A percentile compares a stretch with the other conserved stretches of the same genome.
Conservation (phyloP, 2,113 vertebrate genomes). For the Ciconia boyciana region DNA sequence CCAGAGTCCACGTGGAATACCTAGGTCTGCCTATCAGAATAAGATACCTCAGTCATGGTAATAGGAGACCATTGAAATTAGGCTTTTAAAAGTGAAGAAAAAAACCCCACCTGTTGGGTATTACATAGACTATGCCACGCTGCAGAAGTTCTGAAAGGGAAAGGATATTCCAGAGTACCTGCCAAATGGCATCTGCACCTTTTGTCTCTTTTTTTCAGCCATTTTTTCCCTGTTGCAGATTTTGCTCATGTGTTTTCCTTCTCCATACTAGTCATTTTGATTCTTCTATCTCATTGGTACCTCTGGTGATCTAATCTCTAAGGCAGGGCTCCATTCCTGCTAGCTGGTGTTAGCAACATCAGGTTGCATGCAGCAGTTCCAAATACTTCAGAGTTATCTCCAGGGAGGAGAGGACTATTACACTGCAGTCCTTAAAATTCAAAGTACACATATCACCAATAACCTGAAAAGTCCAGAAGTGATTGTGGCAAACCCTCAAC, state of each 20-base stretch:
- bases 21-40: not conserved
- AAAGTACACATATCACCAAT: not conserved
- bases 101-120: accelerated
- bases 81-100: not conserved
- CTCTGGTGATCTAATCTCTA: not conserved
- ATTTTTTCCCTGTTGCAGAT: not conserved
- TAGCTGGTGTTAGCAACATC: not conserved
- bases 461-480: not conserved
- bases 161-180: not conserved
- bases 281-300: not conserved
- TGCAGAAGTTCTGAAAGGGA: not conserved
- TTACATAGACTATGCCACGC: not conserved
- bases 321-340: not conserved
- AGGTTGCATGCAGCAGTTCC: not conserved
- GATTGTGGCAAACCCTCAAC: not conserved
- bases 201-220: not conserved
- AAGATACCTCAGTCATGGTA: not conserved
- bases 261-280: not conserved
- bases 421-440: not conserved
- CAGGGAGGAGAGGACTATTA: not conserved
- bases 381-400: not conserved
- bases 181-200: not conserved
- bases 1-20: not conserved
- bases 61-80: not conserved
- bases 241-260: not conserved